Percentiles rank a stretch among this genome's conserved stretches.
These are phyloP conservation scores for Pseudolycoriella hygida DNA, from an alignment of 2,888 invertebrate genomes.

Conservation along the genomic window DNA sequence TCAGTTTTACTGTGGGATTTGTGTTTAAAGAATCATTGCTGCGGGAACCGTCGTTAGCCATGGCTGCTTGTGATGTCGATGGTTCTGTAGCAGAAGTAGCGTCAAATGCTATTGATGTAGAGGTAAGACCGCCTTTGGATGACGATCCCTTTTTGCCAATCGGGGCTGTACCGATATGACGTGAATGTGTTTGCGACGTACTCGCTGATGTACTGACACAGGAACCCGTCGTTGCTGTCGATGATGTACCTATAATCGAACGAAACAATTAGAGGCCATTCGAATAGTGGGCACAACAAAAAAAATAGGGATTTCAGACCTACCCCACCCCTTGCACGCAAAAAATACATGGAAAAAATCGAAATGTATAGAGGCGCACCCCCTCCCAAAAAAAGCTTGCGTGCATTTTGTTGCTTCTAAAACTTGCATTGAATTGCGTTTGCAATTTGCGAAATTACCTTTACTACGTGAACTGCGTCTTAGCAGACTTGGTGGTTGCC, in stretches of 20 bases:
- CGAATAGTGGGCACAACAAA: too few relatives aligned
- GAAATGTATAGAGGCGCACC: too few relatives aligned
- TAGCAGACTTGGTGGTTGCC: constrained; percentile 18
- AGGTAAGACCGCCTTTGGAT: not conserved
- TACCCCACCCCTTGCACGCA: too few relatives aligned
- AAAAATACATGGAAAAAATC: too few relatives aligned
- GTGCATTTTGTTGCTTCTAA: too few relatives aligned
- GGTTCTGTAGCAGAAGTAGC: constrained; percentile 1
- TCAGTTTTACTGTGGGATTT: constrained; percentile 11
- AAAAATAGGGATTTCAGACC: too few relatives aligned
- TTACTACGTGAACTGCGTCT: constrained; percentile 29
- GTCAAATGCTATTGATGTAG: constrained; percentile 10
- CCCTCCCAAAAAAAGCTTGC: too few relatives aligned
- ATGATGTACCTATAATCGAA: not conserved
- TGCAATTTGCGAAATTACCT: too few relatives aligned
- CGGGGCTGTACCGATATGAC: constrained; percentile 11
- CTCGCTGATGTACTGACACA: constrained; percentile 21
- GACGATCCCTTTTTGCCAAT: constrained; percentile 2
- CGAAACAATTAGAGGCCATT: too few relatives aligned
- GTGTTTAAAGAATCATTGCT: not conserved
- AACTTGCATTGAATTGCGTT: too few relatives aligned
- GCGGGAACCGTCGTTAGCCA: constrained; percentile 13
- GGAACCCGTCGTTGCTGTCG: constrained; percentile 23
- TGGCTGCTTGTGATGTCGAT: constrained; percentile 10
- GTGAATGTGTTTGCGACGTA: constrained; percentile 13